Base-by-base conservation (phyloP, 2,888 invertebrate genomes). In the Orchesellides sinensis region DNA sequence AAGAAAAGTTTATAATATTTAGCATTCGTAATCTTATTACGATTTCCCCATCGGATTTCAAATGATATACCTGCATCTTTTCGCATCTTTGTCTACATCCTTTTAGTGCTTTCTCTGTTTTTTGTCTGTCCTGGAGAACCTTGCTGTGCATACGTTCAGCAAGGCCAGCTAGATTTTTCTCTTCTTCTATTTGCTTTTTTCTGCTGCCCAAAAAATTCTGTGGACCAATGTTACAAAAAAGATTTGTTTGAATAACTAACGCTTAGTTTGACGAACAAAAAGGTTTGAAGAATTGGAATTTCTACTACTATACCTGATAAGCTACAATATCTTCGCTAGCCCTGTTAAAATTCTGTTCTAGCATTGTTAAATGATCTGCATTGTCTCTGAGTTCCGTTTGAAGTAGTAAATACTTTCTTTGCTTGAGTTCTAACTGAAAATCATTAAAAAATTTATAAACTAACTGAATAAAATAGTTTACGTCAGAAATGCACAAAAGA, bases 371-470 rank as follows among this genome's bases (percentile, higher is more conserved):
- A 59, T 83, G 82, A 0, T 83, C 82, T 0, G 12, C 29, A 69
- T 84, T 78, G 52, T 83, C 79, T 10, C 52, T 49, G 1, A 83
- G 29, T 23, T 84, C 84, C 14, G 73, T 68, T 63, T 79, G 78
- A 10, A 84, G 40, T 1, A 47, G 56, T 23, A 84, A 54, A 40
- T 79, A 65, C 52, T 63, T 69, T 40, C 52, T 45, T 25, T 82
- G 84, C 27, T 72, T 69, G 12, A 49, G 32, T 29, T 83, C 79
- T 0, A 84, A 52, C 84, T 84, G 29, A 6, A 70, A 59, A n/a
- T n/a, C n/a, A n/a, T n/a, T n/a, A n/a, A n/a, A 14, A 40, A 8
- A 40, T 6, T 32, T 32, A 10, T 10, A 32, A 32, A 40, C 40
- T n/a, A 40, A n/a, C 10, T 8, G 2, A 40, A 40, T 8, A 40